Evolutionary conservation across 2,797 vertebrate species (phyloP), one percentile per base, ranked within the genome.

Genomic region (Caiman crocodilus): DNA sequence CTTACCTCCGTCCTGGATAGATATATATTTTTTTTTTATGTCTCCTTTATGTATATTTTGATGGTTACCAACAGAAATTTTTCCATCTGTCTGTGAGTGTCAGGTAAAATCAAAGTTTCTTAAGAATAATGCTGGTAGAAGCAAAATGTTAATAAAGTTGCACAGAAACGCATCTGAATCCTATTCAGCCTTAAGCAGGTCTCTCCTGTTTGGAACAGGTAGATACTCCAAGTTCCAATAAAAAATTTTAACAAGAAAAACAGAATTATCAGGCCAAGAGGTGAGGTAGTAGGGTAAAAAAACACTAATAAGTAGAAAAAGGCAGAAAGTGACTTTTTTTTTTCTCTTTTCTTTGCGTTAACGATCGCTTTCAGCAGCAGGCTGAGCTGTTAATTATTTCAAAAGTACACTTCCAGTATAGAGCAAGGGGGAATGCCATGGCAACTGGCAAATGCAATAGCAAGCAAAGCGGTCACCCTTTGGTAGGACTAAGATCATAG

Each of bases 391-490:
- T 97, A 97, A 98, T 97, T 98, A 97, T 97, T 96, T 97, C 96
- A 97, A 96, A 91, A 97, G 85, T 84, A 95, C 97, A 97, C 96
- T 95, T 96, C 93, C 94, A 95, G 95, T 93, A 95, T 94, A 58
- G 28, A 96, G 95, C 69, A 96, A 94, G 95, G 95, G 93, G 71
- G 98, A 98, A 98, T 98, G 98, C 96, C 98, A 98, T 98, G 98
- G 98, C 98, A 98, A 98, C 98, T 89, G 93, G 94, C 96, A 97
- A 97, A 96, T 89, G 93, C 95, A 95, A 97, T 94, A 93, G 85
- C 61, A 85, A 95, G 92, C 95, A 95, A 96, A 96, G 97, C 35
- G 90, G 94, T 96, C 85, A 94, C 92, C 95, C 88, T 91, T 89
- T 73, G 65, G 93, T 91, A 92, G 81, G 78, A 57, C 20, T 95